Conservation (phyloP, 1,140 invertebrate species). For the Hormaphis cornu region DNA sequence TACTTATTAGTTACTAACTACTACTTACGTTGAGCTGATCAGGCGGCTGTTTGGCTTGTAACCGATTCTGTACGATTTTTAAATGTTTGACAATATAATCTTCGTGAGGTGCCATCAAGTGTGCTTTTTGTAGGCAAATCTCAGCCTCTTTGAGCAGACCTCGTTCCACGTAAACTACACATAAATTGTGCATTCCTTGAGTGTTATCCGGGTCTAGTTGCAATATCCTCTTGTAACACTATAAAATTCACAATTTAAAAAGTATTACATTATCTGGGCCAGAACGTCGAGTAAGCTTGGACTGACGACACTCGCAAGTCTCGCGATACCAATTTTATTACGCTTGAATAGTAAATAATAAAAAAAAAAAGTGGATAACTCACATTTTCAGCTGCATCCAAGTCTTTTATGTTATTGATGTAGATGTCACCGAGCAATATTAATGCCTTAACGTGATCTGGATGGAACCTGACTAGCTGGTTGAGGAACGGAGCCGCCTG, state of each 20-base stretch:
- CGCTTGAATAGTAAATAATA: no score
- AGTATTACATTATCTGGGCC: not conserved
- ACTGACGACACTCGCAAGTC: not conserved
- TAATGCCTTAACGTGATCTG: conserved; percentile 87
- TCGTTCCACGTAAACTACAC: conserved; percentile 88
- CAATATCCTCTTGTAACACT: conserved; percentile 84
- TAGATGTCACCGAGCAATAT: conserved; percentile 93
- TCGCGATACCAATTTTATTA: not conserved
- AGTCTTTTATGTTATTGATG: conserved; percentile 89
- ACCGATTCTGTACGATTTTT: conserved; percentile 67
- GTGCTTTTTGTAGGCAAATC: conserved; percentile 69
- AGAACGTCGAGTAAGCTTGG: not conserved
- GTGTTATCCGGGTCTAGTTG: conserved; percentile 81
- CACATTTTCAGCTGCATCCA: conserved; percentile 83
- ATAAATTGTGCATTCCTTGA: conserved; percentile 90
- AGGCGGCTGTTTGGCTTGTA: conserved; percentile 4
- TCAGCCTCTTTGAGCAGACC: conserved; percentile 74
- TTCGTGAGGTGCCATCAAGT: conserved; percentile 70
- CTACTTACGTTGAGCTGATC: conserved; percentile 3
- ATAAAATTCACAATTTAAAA: conserved; percentile 39
- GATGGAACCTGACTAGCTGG: conserved; percentile 81
- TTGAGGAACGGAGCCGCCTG: conserved; percentile 89
- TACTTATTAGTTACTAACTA: not conserved
- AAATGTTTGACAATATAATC: conserved; percentile 85
- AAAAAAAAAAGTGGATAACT: conserved; percentile 43